These are phyloP conservation scores for Diadema setosum DNA, from an alignment of 35 echinoderm and acorn worm species.

Conservation along the genomic window DNA sequence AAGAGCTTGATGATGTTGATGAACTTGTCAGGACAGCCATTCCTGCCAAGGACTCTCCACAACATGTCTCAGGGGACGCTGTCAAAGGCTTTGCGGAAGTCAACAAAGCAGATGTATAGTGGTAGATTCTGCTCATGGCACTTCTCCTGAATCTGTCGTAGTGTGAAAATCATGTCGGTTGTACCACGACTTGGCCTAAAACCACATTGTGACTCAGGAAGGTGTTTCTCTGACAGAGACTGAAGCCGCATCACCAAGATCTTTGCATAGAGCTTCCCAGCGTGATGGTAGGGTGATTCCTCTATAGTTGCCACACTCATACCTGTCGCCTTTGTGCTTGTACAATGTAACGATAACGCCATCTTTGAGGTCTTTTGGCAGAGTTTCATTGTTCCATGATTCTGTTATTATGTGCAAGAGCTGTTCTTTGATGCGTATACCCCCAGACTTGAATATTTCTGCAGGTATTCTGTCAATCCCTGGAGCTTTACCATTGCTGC, in stretches of 20 bases:
- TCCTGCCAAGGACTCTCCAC: neutral
- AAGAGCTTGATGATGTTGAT: neutral
- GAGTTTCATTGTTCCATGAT: no score
- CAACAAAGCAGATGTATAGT: neutral
- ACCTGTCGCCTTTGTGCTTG: neutral
- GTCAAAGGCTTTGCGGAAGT: conserved; percentile 28
- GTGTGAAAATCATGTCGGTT: conserved; percentile 11
- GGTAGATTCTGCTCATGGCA: neutral
- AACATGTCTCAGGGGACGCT: neutral
- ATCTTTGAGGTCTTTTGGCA: neutral
- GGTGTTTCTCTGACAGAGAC: neutral
- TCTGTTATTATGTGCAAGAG: no score
- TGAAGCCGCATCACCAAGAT: neutral
- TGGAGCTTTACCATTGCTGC: neutral
- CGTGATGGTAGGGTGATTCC: neutral
- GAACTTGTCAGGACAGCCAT: conserved; percentile 41
- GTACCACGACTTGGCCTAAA: neutral
- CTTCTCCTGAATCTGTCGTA: conserved; percentile 38
- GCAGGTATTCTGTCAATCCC: neutral
- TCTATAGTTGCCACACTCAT: neutral
- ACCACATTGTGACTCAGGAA: conserved; percentile 3
- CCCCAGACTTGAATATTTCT: neutral
- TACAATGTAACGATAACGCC: neutral
- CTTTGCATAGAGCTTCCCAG: conserved; percentile 8
- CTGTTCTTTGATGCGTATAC: neutral